Evolutionary conservation across 2,888 invertebrate genomes (phyloP).

Genomic region (Stenoptilia bipunctidactyla): DNA sequence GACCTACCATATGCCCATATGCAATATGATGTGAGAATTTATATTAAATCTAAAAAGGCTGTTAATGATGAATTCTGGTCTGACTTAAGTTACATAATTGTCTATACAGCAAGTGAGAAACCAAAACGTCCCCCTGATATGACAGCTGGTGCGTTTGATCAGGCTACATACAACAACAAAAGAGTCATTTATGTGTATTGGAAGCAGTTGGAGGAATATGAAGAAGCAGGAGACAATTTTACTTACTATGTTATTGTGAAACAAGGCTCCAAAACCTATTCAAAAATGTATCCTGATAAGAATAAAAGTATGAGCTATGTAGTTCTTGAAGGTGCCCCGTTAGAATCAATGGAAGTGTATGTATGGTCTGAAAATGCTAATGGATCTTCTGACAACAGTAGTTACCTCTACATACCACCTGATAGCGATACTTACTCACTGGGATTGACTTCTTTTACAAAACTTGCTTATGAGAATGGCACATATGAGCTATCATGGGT

Average conservation of each 20-base stretch:
- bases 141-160: conserved; percentile 81
- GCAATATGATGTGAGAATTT: conserved; percentile 80
- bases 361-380: conserved; percentile 74
- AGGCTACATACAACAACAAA: conserved; percentile 58
- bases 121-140: conserved; percentile 79
- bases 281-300: conserved; percentile 44
- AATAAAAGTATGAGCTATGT: conserved; percentile 74
- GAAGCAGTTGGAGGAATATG: conserved; percentile 77
- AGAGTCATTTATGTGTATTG: conserved; percentile 82
- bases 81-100: conserved; percentile 68
- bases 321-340: conserved; percentile 62
- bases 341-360: conserved; percentile 53
- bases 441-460: conserved; percentile 72
- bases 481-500: conserved; percentile 84
- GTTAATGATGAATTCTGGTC: conserved; percentile 80
- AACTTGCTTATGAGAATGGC: conserved; percentile 79
- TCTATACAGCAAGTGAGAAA: conserved; percentile 71
- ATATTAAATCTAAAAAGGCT: conserved; percentile 70
- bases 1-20: conserved; percentile 75
- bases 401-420: conserved; percentile 74
- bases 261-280: conserved; percentile 36
- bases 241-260: conserved; percentile 72
- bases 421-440: conserved; percentile 55
- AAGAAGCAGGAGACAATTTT: conserved; percentile 82
- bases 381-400: conserved; percentile 69